Conservation (phyloP, 2,113 vertebrate genomes). For the Rafetus swinhoei region DNA sequence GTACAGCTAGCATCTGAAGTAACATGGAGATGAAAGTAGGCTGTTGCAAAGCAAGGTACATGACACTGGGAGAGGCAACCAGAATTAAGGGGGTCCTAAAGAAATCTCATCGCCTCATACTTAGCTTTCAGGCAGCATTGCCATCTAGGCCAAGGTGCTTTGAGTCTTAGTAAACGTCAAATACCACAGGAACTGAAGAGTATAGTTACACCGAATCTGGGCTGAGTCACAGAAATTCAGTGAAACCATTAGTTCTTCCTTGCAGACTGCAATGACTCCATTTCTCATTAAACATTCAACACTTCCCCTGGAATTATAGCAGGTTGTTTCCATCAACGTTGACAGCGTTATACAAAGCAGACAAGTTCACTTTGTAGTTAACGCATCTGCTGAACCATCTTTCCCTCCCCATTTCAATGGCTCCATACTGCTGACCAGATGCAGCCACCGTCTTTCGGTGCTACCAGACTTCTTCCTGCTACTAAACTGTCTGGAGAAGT, state of each 20-base stretch:
- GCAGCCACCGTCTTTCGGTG: background rate
- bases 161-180: fast-evolving
- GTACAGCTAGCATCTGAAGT: background rate
- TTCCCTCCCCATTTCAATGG: background rate
- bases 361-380: fast-evolving
- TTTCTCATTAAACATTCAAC: background rate
- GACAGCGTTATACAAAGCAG: fast-evolving
- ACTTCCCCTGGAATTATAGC: background rate
- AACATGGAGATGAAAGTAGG: background rate
- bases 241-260: fast-evolving
- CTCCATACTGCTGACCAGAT: background rate
- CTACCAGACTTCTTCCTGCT: background rate
- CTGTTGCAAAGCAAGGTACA: fast-evolving
- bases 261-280: fast-evolving
- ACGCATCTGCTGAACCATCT: fast-evolving
- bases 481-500: background rate
- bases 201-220: background rate
- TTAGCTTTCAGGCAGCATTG: background rate
- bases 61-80: background rate
- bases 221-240: background rate
- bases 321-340: background rate
- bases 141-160: background rate
- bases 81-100: background rate
- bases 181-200: background rate
- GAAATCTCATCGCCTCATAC: fast-evolving